Percentiles rank a stretch among this genome's conserved stretches.
phyloP scores from a whole-genome alignment of 2,113 vertebrate genomes.

The Macrotis lagotis region DNA sequence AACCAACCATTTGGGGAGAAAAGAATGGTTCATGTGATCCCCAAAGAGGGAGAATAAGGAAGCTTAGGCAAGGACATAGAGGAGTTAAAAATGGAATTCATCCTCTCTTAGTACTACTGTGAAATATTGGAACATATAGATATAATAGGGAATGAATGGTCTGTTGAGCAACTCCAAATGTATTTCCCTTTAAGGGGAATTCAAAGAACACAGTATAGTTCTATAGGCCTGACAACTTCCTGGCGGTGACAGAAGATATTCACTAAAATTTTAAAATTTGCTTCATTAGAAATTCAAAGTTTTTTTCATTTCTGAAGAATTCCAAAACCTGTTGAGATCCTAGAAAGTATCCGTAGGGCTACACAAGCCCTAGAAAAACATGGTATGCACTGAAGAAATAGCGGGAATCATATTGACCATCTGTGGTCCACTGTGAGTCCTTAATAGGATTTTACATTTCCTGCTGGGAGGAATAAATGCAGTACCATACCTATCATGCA shows the following conservation, averaged over 20 bases:
- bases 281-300: not conserved
- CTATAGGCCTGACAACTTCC: not conserved
- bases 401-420: not conserved
- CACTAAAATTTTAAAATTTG: not conserved
- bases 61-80: not conserved
- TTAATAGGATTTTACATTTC: not conserved
- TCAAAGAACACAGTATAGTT: not conserved
- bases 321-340: not conserved
- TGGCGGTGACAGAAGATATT: not conserved
- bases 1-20: not conserved
- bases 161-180: not conserved
- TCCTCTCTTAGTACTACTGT: not conserved
- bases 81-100: not conserved
- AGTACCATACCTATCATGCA: not conserved
- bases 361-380: not conserved
- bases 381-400: not conserved
- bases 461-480: not conserved
- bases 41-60: not conserved
- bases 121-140: not conserved
- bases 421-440: not conserved
- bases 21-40: not conserved
- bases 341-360: not conserved
- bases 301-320: not conserved
- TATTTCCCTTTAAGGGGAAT: not conserved
- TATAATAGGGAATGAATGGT: not conserved